Percentiles rank a stretch among this genome's conserved stretches.
These are phyloP conservation scores for Pollenia griseotomentosa DNA, from an alignment of 2,888 invertebrate species.

Conservation along the genomic window DNA sequence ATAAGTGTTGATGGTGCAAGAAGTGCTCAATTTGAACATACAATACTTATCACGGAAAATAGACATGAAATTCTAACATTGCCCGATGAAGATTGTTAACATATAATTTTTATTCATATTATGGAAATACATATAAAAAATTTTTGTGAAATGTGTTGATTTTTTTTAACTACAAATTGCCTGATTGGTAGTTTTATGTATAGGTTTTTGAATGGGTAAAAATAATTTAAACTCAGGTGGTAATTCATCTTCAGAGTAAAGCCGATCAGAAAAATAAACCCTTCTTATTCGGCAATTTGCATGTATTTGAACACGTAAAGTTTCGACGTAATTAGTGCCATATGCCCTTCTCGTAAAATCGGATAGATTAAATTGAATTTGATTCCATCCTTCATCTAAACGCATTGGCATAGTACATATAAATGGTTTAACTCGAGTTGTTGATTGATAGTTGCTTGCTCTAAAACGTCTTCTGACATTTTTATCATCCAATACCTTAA, in stretches of 20 bases:
- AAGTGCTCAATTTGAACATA: constrained; percentile 96
- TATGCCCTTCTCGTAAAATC: constrained; percentile 99
- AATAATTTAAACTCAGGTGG: constrained; percentile 98
- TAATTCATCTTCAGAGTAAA: constrained; percentile 96
- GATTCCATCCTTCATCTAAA: constrained; percentile 88
- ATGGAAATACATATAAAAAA: neutral
- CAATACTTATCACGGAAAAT: constrained; percentile 91
- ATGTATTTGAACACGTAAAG: constrained; percentile 96
- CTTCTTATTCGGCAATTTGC: constrained; percentile 98
- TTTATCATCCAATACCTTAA: constrained; percentile 93
- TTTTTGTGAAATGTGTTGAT: neutral
- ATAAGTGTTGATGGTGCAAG: constrained; percentile 92
- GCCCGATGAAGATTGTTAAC: neutral
- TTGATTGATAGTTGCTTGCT: constrained; percentile 98
- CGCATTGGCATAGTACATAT: constrained; percentile 99
- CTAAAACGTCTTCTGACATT: constrained; percentile 96
- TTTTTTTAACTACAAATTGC: constrained; percentile 79
- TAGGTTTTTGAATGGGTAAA: constrained; percentile 92
- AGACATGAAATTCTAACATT: constrained; percentile 92
- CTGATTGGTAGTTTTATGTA: constrained; percentile 78
- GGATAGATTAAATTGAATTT: constrained; percentile 98
- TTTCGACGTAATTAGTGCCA: constrained; percentile 96
- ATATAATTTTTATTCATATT: neutral
- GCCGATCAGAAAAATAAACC: constrained; percentile 95
- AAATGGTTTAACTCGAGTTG: constrained; percentile 96